Conservation (phyloP, 2,888 invertebrate species). For the Eurytoma californica region DNA sequence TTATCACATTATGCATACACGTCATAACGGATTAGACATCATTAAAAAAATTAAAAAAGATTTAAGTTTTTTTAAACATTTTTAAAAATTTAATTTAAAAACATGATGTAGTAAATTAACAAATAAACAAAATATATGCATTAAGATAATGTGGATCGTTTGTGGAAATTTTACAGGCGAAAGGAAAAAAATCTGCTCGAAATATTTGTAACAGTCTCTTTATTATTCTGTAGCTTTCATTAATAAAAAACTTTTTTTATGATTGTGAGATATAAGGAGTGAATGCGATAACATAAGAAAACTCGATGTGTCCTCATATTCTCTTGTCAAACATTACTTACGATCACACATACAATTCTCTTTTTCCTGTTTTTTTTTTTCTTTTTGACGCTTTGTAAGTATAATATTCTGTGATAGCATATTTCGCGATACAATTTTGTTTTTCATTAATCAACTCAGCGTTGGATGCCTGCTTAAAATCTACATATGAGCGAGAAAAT, state of each 20-base stretch:
- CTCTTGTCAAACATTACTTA: constrained; percentile 4
- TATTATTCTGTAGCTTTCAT: constrained; percentile 35
- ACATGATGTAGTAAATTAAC: too few species aligned
- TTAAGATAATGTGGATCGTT: too few species aligned
- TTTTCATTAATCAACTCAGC: neutral
- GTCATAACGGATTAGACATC: too few species aligned
- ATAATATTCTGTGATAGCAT: neutral
- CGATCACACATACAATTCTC: neutral
- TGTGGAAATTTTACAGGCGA: too few species aligned
- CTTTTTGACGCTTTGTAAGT: neutral
- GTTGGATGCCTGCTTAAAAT: neutral
- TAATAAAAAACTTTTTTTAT: constrained; percentile 31
- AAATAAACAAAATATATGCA: too few species aligned
- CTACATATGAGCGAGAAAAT: constrained; percentile 6
- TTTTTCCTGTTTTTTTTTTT: too few species aligned
- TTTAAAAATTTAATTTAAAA: too few species aligned
- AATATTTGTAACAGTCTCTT: constrained; percentile 44
- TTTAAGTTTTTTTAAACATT: too few species aligned
- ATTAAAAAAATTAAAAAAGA: too few species aligned
- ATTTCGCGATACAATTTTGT: neutral
- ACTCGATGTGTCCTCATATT: constrained; percentile 10
- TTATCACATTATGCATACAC: too few species aligned
- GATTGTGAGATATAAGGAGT: constrained; percentile 15
- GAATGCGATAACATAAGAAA: constrained; percentile 28
- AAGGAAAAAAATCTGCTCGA: neutral